Conservation (phyloP, 2,888 invertebrate species). For the Noctuana brunneofusca region DNA sequence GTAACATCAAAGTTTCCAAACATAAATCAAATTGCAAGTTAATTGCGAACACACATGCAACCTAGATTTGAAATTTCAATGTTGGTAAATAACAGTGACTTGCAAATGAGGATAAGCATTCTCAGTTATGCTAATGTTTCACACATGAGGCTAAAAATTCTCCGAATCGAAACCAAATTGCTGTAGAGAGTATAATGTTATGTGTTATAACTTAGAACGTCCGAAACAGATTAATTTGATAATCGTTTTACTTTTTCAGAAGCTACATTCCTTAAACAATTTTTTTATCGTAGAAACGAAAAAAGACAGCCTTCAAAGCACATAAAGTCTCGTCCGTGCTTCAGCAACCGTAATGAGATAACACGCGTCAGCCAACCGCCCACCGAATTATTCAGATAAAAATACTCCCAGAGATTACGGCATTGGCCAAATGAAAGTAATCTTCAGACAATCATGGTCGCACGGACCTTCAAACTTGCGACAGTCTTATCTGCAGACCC, state of each 20-base stretch:
- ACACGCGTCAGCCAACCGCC: constrained; percentile 49
- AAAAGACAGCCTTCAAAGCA: background rate
- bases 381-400: constrained; percentile 8
- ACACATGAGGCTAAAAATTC: constrained; percentile 16
- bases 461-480: constrained; percentile 39
- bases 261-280: constrained; percentile 1
- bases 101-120: constrained; percentile 30
- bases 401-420: constrained; percentile 27
- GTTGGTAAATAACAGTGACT: constrained; percentile 25
- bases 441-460: constrained; percentile 34
- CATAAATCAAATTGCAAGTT: constrained; percentile 31
- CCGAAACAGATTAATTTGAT: background rate
- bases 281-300: background rate
- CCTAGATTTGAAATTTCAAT: constrained; percentile 29
- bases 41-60: constrained; percentile 32
- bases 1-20: constrained; percentile 12
- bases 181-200: constrained; percentile 35
- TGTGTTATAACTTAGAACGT: background rate
- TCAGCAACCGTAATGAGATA: constrained; percentile 53
- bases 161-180: constrained; percentile 10
- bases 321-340: constrained; percentile 3
- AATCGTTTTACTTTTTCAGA: background rate
- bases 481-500: constrained; percentile 59
- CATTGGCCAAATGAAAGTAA: constrained; percentile 35
- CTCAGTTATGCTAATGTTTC: constrained; percentile 17